These are phyloP conservation scores for Drosophila serrata DNA, from an alignment of 1,140 invertebrate species.

Conservation along the genomic window DNA sequence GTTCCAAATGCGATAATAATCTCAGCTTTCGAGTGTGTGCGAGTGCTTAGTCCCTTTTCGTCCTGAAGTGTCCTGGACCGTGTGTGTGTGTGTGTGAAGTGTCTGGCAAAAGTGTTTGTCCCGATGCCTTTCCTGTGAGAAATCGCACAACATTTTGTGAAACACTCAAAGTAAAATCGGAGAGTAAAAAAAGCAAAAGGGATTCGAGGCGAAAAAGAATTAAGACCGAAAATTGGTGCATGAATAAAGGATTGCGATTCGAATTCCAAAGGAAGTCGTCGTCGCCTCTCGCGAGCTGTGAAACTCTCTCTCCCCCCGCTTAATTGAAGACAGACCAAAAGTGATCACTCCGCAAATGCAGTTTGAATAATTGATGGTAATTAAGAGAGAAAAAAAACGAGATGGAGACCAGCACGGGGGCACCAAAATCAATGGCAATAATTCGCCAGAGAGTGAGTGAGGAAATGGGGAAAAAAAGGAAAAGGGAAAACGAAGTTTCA, in stretches of 20 bases:
- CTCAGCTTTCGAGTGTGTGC: conserved; percentile 23
- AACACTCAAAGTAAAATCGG: conserved; percentile 47
- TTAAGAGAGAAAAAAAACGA: conserved; percentile 65
- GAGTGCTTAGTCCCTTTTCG: conserved; percentile 5
- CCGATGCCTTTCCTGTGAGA: conserved; percentile 85
- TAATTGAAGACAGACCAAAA: conserved; percentile 79
- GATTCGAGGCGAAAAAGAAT: conserved; percentile 28
- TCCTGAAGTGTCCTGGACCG: conserved; percentile 15
- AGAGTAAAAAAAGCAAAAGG: conserved; percentile 5
- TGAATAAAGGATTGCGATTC: conserved; percentile 44
- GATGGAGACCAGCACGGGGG: conserved; percentile 19
- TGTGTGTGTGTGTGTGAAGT: conserved; percentile 26
- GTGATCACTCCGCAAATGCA: conserved; percentile 82
- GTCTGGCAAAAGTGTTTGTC: conserved; percentile 75
- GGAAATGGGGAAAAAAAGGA: conserved; percentile 3
- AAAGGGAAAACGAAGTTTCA: conserved; percentile 60
- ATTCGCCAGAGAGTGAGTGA: conserved; percentile 64
- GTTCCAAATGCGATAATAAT: conserved; percentile 65
- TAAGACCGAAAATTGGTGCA: conserved; percentile 42
- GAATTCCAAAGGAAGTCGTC: conserved; percentile 25
- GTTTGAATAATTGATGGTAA: conserved; percentile 85
- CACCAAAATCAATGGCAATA: conserved; percentile 83
- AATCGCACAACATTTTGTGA: conserved; percentile 74
- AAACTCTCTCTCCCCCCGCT: conserved; percentile 31
- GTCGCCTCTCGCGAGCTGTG: conserved; percentile 6